phyloP scores from a whole-genome alignment of 2,113 vertebrate genomes.

The Pardalotus punctatus region DNA sequence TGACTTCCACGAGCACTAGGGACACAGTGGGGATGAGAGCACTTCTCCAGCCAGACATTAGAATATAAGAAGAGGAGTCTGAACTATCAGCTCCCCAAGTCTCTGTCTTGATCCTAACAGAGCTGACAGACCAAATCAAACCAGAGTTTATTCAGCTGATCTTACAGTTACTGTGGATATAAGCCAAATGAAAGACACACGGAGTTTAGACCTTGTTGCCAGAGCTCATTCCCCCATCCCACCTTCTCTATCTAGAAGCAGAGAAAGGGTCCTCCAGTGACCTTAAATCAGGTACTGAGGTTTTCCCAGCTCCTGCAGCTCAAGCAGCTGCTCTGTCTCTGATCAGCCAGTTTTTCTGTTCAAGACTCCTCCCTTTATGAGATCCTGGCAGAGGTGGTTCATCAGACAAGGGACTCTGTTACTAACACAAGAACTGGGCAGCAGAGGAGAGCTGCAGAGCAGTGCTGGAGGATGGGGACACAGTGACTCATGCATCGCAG shows the following conservation, averaged over 20 bases:
- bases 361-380: conserved; percentile 60
- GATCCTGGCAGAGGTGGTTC: conserved; percentile 66
- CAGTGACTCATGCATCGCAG: conserved; percentile 72
- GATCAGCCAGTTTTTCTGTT: conserved; percentile 25
- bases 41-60: neutral
- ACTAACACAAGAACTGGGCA: conserved; percentile 19
- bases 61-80: conserved; percentile 47
- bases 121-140: conserved; percentile 15
- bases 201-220: neutral
- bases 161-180: neutral
- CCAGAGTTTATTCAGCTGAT: neutral
- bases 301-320: conserved; percentile 23
- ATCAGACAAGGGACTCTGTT: conserved; percentile 47
- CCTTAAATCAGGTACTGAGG: neutral
- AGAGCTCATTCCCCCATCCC: conserved; percentile 25
- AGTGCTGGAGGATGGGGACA: conserved; percentile 47
- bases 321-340: conserved; percentile 23
- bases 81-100: conserved; percentile 36
- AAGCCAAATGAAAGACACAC: neutral
- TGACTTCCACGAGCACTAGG: neutral
- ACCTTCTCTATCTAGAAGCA: neutral
- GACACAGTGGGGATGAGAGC: neutral
- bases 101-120: neutral
- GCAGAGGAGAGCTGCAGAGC: conserved; percentile 56
- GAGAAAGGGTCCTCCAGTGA: neutral